Evolutionary conservation across 2,797 vertebrate species (phyloP).

Genomic region (Hipposideros larvatus): DNA sequence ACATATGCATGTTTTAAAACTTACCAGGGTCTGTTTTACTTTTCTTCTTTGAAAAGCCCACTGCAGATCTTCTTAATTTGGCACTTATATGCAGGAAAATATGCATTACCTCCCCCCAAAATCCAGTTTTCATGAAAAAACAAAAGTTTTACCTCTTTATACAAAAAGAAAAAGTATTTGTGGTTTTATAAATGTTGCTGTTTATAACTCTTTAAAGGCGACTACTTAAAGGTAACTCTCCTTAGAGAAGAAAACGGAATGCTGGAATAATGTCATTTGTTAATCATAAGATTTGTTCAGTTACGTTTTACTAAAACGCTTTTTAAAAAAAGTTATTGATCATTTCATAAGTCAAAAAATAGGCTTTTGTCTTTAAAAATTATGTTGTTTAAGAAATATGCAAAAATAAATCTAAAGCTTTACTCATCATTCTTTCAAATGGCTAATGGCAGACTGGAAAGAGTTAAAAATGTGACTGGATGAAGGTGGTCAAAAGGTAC

Average conservation of each 20-base stretch:
- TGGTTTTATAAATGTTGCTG: neutral
- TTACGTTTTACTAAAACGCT: neutral
- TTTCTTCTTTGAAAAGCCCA: constrained; percentile 25
- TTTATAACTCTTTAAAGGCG: constrained; percentile 28
- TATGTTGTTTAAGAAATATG: constrained; percentile 12
- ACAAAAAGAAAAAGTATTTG: constrained; percentile 46
- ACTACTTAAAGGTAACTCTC: constrained; percentile 42
- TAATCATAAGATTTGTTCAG: constrained; percentile 5
- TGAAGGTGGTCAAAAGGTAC: neutral
- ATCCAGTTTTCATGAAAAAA: constrained; percentile 54
- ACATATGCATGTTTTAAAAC: constrained; percentile 11
- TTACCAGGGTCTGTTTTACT: constrained; percentile 3
- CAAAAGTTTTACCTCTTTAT: constrained; percentile 46
- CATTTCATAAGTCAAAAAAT: constrained; percentile 50
- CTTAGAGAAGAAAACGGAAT: constrained; percentile 52
- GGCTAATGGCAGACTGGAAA: neutral
- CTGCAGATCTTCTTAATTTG: neutral
- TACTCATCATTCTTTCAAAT: constrained; percentile 37
- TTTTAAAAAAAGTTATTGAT: neutral
- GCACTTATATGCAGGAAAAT: constrained; percentile 25
- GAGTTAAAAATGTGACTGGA: constrained; percentile 63
- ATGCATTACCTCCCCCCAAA: neutral
- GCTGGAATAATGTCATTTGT: constrained; percentile 32
- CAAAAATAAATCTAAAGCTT: neutral
- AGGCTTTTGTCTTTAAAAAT: neutral